Evolutionary conservation across 2,888 invertebrate genomes (phyloP).

Genomic region (Brachycybe producta): DNA sequence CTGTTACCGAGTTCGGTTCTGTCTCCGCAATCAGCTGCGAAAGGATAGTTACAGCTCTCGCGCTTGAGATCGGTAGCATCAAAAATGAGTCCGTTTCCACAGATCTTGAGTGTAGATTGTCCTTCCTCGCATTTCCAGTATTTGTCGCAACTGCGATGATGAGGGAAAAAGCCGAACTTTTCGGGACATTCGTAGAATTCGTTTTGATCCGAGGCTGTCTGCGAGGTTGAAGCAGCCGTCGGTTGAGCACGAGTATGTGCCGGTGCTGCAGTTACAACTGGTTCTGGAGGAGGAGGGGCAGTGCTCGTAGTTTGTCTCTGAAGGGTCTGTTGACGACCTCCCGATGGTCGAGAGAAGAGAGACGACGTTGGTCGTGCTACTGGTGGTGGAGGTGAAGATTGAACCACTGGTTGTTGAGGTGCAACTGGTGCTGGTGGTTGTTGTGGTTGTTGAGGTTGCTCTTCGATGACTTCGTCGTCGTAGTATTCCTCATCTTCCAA

Average conservation of each 20-base stretch:
- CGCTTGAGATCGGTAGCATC: constrained; percentile 62
- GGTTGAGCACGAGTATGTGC: neutral
- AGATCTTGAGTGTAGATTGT: constrained; percentile 73
- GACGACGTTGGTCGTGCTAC: constrained; percentile 2
- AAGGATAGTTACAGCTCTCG: constrained; percentile 89
- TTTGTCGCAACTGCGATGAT: constrained; percentile 78
- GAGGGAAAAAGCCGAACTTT: constrained; percentile 87
- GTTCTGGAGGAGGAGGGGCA: neutral
- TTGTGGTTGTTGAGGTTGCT: neutral
- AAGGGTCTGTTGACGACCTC: neutral
- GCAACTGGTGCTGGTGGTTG: neutral
- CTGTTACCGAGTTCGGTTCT: constrained; percentile 65
- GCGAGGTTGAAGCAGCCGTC: constrained; percentile 10
- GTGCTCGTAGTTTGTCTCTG: constrained; percentile 11
- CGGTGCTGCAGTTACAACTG: neutral
- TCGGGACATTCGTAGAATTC: constrained; percentile 73
- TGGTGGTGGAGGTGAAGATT: constrained; percentile 12
- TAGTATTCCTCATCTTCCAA: constrained; percentile 16
- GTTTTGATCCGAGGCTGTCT: constrained; percentile 12
- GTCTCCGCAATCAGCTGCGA: constrained; percentile 86
- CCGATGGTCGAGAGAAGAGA: constrained; percentile 3
- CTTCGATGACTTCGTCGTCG: constrained; percentile 12
- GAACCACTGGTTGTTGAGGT: neutral
- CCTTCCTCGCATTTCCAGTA: constrained; percentile 92
- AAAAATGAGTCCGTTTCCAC: constrained; percentile 86